These are phyloP conservation scores for Acarapis woodi DNA, from an alignment of 1,140 invertebrate genomes.

Conservation along the genomic window DNA sequence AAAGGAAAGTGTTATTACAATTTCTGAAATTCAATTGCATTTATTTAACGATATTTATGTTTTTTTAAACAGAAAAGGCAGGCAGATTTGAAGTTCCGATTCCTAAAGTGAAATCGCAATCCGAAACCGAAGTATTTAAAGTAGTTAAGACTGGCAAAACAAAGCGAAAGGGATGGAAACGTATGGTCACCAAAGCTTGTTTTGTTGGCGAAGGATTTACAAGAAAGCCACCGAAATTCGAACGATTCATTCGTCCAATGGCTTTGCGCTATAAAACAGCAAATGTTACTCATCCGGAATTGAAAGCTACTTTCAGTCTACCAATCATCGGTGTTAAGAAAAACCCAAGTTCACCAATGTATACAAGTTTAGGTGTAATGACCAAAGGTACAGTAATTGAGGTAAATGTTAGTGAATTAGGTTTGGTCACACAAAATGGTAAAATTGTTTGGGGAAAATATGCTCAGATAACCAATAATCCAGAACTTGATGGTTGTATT, in stretches of 20 bases:
- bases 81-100: conserved; percentile 99
- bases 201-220: conserved; percentile 96
- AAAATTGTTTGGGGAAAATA: conserved; percentile 99
- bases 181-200: conserved; percentile 97
- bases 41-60: too few relatives aligned
- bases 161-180: conserved; percentile 87
- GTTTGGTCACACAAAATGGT: conserved; percentile 88
- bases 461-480: conserved; percentile 97
- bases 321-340: conserved; percentile 98
- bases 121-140: conserved; percentile 93
- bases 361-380: conserved; percentile 86
- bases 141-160: conserved; percentile 79
- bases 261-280: conserved; percentile 80
- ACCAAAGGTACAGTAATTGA: conserved; percentile 93
- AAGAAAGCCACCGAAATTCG: conserved; percentile 95
- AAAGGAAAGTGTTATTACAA: too few relatives aligned
- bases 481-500: conserved; percentile 98
- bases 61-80: conserved; percentile 93
- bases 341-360: conserved; percentile 90
- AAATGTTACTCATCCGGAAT: conserved; percentile 93
- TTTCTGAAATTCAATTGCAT: too few relatives aligned
- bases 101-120: conserved; percentile 85
- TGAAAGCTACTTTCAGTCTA: conserved; percentile 92
- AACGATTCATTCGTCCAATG: conserved; percentile 96
- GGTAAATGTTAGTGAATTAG: conserved; percentile 93